A percentile compares a stretch with the other conserved stretches of the same genome.
phyloP scores from a whole-genome alignment of 2,888 invertebrate species.

The Hermaeophaga mercurialis region DNA sequence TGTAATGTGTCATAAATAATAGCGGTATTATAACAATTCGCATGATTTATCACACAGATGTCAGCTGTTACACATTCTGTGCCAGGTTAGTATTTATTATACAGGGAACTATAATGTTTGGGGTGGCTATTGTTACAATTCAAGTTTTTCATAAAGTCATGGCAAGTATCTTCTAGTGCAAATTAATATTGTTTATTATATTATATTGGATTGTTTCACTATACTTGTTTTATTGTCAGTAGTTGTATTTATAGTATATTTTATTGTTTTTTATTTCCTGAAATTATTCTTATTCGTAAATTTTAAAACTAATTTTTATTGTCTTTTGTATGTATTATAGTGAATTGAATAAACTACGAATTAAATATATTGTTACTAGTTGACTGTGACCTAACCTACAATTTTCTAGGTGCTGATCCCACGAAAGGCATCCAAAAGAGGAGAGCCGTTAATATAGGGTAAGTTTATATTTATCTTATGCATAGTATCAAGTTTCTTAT shows the following conservation, averaged over 20 bases:
- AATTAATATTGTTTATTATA: no score
- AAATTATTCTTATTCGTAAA: no score
- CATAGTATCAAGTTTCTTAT: conserved; percentile 1
- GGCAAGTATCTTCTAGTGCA: no score
- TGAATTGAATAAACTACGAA: no score
- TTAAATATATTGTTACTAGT: neutral
- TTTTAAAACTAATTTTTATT: no score
- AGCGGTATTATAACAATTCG: conserved; percentile 48
- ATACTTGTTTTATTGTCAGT: neutral
- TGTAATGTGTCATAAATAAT: conserved; percentile 40
- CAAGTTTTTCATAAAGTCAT: no score
- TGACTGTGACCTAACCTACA: conserved; percentile 29
- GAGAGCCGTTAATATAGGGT: conserved; percentile 81
- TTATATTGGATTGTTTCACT: no score
- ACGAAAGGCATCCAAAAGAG: conserved; percentile 81
- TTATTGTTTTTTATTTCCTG: neutral
- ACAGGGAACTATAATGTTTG: neutral
- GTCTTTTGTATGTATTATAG: no score
- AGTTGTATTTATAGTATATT: neutral
- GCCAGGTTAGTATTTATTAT: conserved; percentile 57
- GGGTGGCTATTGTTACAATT: conserved; percentile 34
- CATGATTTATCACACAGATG: conserved; percentile 59
- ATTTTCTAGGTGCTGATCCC: conserved; percentile 75
- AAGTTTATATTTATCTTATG: conserved; percentile 55
- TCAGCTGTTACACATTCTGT: conserved; percentile 62